Evolutionary conservation across 2,888 invertebrate genomes (phyloP), one percentile per base, ranked within the genome.

Genomic region (Gastracanthus pulcherrimus): DNA sequence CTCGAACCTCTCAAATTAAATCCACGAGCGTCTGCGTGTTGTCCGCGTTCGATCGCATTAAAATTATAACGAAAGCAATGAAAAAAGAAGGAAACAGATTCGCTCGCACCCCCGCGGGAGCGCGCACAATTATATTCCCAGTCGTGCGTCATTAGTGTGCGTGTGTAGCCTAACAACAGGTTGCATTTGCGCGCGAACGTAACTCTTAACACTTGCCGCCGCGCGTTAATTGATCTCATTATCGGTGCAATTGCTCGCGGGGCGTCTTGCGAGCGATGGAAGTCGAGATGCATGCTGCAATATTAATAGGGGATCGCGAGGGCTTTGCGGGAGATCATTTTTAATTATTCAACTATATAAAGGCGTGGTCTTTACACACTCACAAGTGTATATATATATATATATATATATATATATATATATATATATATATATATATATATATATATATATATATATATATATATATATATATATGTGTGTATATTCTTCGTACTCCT

Each of bases 21-120:
- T 62, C 45, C 13, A 19, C 74, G 34, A 13, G 23, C 34, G 72
- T 71, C 19, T 60, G 16, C 41, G 23, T 58, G 34, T 4, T n/a
- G n/a, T n/a, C n/a, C n/a, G n/a, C n/a, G n/a, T 34, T 36, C 34
- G 34, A 58, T 64, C 26, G 29, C 16, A 75, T 75, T 75, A 38
- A 45, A 75, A 48, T 48, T 48, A 34, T 36, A 75, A 51, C 48
- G 48, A 64, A 29, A 48, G 64, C 19, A 19, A 62, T n/a, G 19
- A 16, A 36, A 11, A 23, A 23, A 19, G 51, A 23, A n/a, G n/a
- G n/a, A n/a, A n/a, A n/a, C n/a, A n/a, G n/a, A n/a, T n/a, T n/a
- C n/a, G n/a, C n/a, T n/a, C n/a, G n/a, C n/a, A n/a, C n/a, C n/a
- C n/a, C n/a, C n/a, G n/a, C n/a, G n/a, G n/a, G n/a, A 34, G 29